Evolutionary conservation across 2,888 invertebrate genomes (phyloP).

Genomic region (Nomada goodeniana): DNA sequence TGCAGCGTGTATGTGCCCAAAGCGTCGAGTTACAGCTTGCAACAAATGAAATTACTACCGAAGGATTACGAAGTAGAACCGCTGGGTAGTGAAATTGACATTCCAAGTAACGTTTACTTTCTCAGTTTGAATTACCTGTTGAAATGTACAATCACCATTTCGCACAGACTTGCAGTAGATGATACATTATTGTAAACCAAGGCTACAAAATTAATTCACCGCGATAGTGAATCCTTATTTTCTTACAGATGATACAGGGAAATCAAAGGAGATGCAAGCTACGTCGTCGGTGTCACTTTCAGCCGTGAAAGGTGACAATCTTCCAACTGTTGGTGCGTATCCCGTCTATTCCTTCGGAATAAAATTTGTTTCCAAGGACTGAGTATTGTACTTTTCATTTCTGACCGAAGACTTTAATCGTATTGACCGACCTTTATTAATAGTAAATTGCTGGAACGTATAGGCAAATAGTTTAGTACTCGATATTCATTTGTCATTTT

Average conservation of each 20-base stretch:
- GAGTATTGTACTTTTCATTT: no score
- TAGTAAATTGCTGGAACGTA: no score
- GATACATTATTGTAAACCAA: no score
- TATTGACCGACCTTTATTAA: no score
- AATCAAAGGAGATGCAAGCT: neutral
- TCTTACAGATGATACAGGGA: neutral
- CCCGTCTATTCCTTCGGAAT: neutral
- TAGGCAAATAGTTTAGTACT: no score
- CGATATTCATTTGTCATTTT: no score
- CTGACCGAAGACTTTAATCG: no score
- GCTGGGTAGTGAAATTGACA: slow-evolving; percentile 64
- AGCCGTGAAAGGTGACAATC: neutral
- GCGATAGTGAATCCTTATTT: neutral
- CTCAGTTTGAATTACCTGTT: neutral
- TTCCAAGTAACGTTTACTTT: slow-evolving; percentile 53
- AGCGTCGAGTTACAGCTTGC: slow-evolving; percentile 81
- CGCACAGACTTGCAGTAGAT: no score
- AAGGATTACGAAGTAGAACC: slow-evolving; percentile 84
- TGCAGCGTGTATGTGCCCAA: slow-evolving; percentile 84
- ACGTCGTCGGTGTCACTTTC: neutral
- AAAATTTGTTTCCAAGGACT: neutral
- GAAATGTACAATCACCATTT: neutral
- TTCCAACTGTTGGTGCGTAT: slow-evolving; percentile 14
- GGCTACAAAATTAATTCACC: no score
- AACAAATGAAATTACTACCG: slow-evolving; percentile 81